Conservation (phyloP, 2,888 invertebrate genomes). For the Creontiades dilutus region DNA sequence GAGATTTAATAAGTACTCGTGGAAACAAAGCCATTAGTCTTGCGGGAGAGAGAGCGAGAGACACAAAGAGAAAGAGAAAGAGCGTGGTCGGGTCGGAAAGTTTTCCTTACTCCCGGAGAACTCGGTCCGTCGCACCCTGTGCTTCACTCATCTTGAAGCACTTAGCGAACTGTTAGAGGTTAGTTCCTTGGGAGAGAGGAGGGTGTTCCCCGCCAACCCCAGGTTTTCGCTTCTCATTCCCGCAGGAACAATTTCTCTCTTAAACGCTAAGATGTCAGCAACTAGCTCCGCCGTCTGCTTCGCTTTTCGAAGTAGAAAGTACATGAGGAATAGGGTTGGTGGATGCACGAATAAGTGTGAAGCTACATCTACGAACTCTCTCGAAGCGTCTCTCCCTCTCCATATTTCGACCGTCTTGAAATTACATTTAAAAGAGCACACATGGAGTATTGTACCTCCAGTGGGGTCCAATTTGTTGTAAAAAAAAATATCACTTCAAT, state of each 20-base stretch:
- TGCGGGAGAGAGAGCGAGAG: neutral
- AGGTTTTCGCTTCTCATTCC: neutral
- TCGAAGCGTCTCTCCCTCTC: too few relatives aligned
- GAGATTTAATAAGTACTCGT: slow-evolving; percentile 25
- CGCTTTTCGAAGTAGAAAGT: too few relatives aligned
- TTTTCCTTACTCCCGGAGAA: neutral
- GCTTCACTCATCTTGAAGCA: neutral
- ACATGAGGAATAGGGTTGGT: too few relatives aligned
- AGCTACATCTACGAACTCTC: too few relatives aligned
- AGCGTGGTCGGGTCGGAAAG: neutral
- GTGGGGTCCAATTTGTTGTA: too few relatives aligned
- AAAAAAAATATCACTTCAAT: too few relatives aligned
- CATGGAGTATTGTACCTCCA: too few relatives aligned
- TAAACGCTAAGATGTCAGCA: neutral
- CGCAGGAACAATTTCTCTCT: slow-evolving; percentile 1
- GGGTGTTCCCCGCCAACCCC: neutral
- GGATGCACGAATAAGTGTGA: too few relatives aligned
- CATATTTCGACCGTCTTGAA: too few relatives aligned
- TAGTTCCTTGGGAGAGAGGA: neutral
- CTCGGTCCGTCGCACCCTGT: neutral
- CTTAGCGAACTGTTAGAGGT: slow-evolving; percentile 20
- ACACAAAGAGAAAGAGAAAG: too few relatives aligned
- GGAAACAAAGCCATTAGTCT: slow-evolving; percentile 25
- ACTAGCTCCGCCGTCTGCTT: neutral
- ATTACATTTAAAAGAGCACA: too few relatives aligned